Evolutionary conservation across 1,140 invertebrate genomes (phyloP), one percentile per base, ranked within the genome.

Genomic region (Drosophila carrolli): DNA sequence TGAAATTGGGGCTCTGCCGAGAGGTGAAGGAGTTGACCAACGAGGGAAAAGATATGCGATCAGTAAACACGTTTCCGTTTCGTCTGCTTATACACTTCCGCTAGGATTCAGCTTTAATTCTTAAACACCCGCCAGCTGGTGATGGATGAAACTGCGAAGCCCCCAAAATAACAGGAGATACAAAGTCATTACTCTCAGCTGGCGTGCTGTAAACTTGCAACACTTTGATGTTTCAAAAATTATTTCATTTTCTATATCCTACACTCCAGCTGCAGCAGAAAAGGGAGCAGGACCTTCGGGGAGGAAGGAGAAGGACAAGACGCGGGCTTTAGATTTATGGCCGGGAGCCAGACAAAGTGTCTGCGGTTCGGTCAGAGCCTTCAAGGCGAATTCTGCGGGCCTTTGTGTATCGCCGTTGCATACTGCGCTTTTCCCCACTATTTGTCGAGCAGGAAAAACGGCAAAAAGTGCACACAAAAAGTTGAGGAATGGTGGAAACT

Each of bases 141-240:
- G 58, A 56, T 44, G 46, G 44, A 55, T 48, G 57, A 66, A 65
- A 40, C 35, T 7, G 37, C 23, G 19, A 8, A 41, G 38, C 19
- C 6, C 14, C 56, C 1, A 8, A 57, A 75, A 50, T 43, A 57
- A 63, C 40, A 62, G 44, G 27, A 71, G 50, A 50, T 43, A 70
- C 60, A 55, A 63, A 78, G 70, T 59, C 81, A 89, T 91, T 91
- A 91, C 73, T 79, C 83, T 75, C 89, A 91, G 75, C 81, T 91
- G 89, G 71, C 68, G 83, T 63, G 29, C 65, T 73, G 73, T 74
- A 67, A 79, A 63, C 68, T 62, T 68, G 73, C 83, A 80, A 76
- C 76, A 91, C 90, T 91, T 90, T 90, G 73, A 90, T 88, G 78
- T 79, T 86, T 91, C 62, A 78, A 67, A 63, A 83, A 86, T 89